These are phyloP conservation scores for Bembecia ichneumoniformis DNA, from an alignment of 2,888 invertebrate genomes.

Conservation along the genomic window DNA sequence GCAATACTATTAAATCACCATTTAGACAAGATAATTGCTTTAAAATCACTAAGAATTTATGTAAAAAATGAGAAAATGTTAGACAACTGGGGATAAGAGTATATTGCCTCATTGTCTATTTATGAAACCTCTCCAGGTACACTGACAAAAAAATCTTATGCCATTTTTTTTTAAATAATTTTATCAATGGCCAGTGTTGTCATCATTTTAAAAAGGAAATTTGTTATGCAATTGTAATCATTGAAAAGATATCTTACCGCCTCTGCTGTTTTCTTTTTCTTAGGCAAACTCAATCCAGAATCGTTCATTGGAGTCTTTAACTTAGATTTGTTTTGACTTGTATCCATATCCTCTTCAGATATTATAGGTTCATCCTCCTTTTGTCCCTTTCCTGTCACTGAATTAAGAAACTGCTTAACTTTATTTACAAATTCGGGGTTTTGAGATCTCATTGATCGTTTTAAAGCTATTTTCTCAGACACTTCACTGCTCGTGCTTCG, in stretches of 20 bases:
- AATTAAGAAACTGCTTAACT: constrained; percentile 73
- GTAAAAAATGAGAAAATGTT: too few species aligned
- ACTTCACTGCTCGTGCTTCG: constrained; percentile 51
- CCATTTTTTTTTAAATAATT: too few species aligned
- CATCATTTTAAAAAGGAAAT: too few species aligned
- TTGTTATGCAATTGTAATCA: too few species aligned
- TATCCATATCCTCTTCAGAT: constrained; percentile 26
- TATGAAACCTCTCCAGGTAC: too few species aligned
- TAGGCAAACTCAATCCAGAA: constrained; percentile 14
- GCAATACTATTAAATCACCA: too few species aligned
- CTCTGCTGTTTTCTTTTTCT: constrained; percentile 22
- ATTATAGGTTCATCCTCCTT: constrained; percentile 34
- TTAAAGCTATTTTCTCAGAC: constrained; percentile 37
- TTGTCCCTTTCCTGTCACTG: constrained; percentile 51
- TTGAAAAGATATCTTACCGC: constrained; percentile 9
- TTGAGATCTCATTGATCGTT: constrained; percentile 74
- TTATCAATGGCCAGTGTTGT: too few species aligned
- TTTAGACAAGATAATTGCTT: too few species aligned
- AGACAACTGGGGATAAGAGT: too few species aligned
- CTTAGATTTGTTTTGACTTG: background rate
- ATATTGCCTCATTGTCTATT: too few species aligned
- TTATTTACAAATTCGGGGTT: constrained; percentile 76
- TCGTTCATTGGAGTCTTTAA: constrained; percentile 10
- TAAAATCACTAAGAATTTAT: too few species aligned
- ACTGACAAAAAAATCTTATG: too few species aligned